Evolutionary conservation across 2,888 invertebrate species (phyloP), one percentile per base, ranked within the genome.

Genomic region (Electrophaes corylata): DNA sequence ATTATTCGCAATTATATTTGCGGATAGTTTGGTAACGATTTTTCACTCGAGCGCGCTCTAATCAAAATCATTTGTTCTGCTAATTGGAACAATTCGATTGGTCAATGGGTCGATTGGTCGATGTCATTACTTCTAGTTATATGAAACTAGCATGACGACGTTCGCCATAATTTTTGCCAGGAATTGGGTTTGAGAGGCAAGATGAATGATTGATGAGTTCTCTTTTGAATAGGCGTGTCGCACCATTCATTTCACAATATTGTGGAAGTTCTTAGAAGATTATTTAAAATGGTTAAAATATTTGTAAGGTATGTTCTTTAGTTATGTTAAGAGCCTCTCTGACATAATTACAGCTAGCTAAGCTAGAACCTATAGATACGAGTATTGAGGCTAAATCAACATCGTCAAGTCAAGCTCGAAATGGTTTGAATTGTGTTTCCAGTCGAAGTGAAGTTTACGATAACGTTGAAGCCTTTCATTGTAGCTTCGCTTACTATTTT

Each of bases 351-450:
- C n/a, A n/a, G 26, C 6, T 10, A 1, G 26, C 8, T 29, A 6
- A 29, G 26, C 26, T 37, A 33, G 1, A 12, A 4, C 8, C 5
- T 5, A 35, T 12, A 35, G 12, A 6, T 35, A 14, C 8, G 26
- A 26, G 26, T 26, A 65, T 71, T 67, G 60, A 69, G 69, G 65
- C 68, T 71, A 69, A 69, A 71, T 67, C 63, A 67, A 74, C 49
- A 58, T 45, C 49, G 45, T 35, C 71, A 73, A 53, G 54, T 60
- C 60, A 35, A 46, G 50, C 53, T 51, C 45, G 31, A 45, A 59
- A 44, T 49, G 59, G 60, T 62, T 63, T 57, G 53, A 49, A 46
- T 41, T 59, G 52, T 35, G 44, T 57, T 63, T 65, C 53, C 26
- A 57, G 43, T 49, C 8, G 48, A 62, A 54, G 52, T 51, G 19